Evolutionary conservation across 1,140 invertebrate genomes (phyloP), one percentile per base, ranked within the genome.

Genomic region (Euura saliciscinereae): DNA sequence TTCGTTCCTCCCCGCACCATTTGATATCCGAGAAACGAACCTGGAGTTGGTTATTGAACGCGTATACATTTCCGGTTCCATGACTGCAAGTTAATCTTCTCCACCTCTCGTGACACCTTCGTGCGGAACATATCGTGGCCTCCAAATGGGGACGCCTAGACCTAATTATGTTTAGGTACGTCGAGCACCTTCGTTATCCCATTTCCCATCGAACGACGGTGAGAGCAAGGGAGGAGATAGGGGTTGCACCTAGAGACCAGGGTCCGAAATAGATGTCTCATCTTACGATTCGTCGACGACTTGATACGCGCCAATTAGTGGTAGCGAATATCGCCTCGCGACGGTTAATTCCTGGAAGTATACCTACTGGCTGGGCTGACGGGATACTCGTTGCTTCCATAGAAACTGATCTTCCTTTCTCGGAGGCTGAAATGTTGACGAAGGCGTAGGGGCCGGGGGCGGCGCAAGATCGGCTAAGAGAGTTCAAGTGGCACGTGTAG

Each of bases 151-250:
- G 44, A 66, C 66, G n/a, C 43, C 28, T 13, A 71, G 77, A 78
- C 76, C 74, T 77, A 79, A 78, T 78, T 79, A 79, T 74, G 77
- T 72, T 73, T 72, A 28, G 28, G 28, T 28, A 78, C 75, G 74
- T 65, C 59, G 75, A 67, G 76, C 67, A 76, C 71, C 77, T 71
- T 71, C 66, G 69, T 75, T 72, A 67, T 72, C 66, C 66, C 66
- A 44, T 67, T 67, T 10, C 10, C 8, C 66, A 2, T 11, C 13
- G 10, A 64, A 13, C 59, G 59, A 11, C 10, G 2, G 13, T 10
- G 59, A 75, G 73, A 68, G 65, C 74, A 73, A 76, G 73, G 77
- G 45, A 66, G 59, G 70, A 79, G 45, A 69, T 28, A 72, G 10
- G 45, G 43, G 11, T 28, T 28, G 28, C 0, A 28, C 28, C 28